phyloP scores from a whole-genome alignment of 1,140 invertebrate species.

The Idris sp. region DNA sequence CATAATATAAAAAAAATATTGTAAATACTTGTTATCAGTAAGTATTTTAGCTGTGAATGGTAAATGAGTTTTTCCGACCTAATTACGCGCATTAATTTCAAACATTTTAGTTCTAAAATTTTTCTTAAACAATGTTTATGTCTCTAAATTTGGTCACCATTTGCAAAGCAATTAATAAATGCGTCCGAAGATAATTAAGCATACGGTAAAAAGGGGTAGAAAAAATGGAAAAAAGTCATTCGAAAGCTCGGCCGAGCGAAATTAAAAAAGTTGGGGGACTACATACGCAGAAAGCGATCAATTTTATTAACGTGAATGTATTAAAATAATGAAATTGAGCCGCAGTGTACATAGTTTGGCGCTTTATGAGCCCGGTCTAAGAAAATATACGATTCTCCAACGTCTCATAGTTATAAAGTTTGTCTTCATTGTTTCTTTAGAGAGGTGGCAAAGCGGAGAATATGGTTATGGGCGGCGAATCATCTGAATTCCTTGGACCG shows the following conservation, averaged over 20 bases:
- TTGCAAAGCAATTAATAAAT: no score
- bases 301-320: conserved; percentile 33
- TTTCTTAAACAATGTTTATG: no score
- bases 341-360: conserved; percentile 58
- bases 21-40: no score
- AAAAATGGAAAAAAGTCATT: not conserved
- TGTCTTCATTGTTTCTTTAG: conserved; percentile 74
- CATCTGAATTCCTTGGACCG: conserved; percentile 65
- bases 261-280: conserved; percentile 37
- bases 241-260: no score
- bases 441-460: conserved; percentile 63
- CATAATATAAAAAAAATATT: no score
- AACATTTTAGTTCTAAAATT: no score
- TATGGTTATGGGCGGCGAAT: conserved; percentile 67
- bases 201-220: no score
- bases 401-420: conserved; percentile 71
- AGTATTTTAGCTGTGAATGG: no score
- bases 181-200: conserved; percentile 3
- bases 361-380: conserved; percentile 70
- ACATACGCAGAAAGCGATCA: conserved; percentile 31
- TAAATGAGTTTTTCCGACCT: no score
- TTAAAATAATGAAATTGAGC: conserved; percentile 50
- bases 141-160: no score
- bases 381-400: conserved; percentile 72
- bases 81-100: no score